Base-by-base conservation (phyloP, 2,888 invertebrate species). In the Dioctria linearis region DNA sequence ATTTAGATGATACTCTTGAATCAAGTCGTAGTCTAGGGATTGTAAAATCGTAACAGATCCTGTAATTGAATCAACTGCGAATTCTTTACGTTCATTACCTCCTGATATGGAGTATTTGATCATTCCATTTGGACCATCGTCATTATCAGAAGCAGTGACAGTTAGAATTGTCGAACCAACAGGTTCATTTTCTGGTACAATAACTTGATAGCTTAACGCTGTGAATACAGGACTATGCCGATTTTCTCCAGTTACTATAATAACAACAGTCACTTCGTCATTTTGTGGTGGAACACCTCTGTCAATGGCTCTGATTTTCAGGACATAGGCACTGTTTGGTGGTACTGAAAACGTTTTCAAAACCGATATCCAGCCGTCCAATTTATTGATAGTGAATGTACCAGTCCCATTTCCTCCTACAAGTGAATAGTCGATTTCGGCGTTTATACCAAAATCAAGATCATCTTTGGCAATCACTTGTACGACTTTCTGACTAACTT, bases 141-240 rank as follows among this genome's bases (percentile, higher is more conserved):
- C 98, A 81, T 91, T 91, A 87, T 98, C 98, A 0, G 93, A 93
- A 3, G 98, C 98, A 83, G 92, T 93, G 0, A 98, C 94, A 0
- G 94, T 95, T 3, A 96, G 88, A 83, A 98, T 96, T 0, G 95
- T 93, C 1, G 96, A 94, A 2, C 96, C 96, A 0, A 96, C 90
- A 0, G 95, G 95, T 86, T 96, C 96, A 88, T 96, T 97, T 90
- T 98, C 98, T 0, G 96, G 95, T 1, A 98, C 95, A 82, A 96
- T 94, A 0, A 96, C 96, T 90, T 96, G 95, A 87, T 97, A 96
- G 85, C 95, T 95, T 0, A 94, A 89, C 0, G 95, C 95, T 4
- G 94, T 95, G 86, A 98, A 98, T 76, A 93, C 93, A 0, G 98
- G 98, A 1, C 93, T 91, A 86, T 93, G 91, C 59, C 91, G 90